phyloP scores from a whole-genome alignment of 2,888 invertebrate genomes.

The Acholoe squamosa region DNA sequence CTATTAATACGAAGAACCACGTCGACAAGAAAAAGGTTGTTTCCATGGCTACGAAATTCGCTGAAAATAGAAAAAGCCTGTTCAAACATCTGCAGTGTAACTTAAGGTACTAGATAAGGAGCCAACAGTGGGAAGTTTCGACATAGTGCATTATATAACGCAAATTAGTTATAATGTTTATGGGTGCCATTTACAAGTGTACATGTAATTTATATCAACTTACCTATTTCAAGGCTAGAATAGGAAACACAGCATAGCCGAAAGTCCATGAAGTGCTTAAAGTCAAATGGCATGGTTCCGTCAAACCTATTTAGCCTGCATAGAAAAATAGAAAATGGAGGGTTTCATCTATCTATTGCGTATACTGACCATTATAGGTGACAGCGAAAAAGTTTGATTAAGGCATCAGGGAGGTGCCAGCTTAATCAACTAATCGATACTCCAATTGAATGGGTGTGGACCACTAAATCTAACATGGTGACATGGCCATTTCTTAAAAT shows the following conservation, averaged over 20 bases:
- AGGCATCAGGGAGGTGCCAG: no score
- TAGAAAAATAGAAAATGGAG: conserved; percentile 51
- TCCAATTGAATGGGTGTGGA: no score
- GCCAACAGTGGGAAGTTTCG: neutral
- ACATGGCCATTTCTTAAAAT: no score
- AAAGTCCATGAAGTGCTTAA: conserved; percentile 72
- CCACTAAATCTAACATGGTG: no score
- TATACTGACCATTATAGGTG: no score
- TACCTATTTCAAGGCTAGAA: conserved; percentile 70
- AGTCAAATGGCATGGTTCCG: conserved; percentile 74
- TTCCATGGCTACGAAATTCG: conserved; percentile 72
- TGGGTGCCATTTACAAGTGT: neutral
- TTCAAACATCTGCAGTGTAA: neutral
- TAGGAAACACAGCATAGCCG: conserved; percentile 70
- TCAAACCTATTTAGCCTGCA: conserved; percentile 72
- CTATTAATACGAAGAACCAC: conserved; percentile 69
- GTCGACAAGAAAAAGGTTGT: conserved; percentile 70
- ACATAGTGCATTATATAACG: neutral
- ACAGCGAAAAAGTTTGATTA: no score
- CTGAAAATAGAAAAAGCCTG: conserved; percentile 67
- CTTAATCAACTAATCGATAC: no score
- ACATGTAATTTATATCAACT: neutral
- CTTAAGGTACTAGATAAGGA: neutral
- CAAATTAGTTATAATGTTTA: neutral
- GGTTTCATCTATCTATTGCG: no score